Percentiles rank a stretch among this genome's conserved stretches.
phyloP scores from a whole-genome alignment of 1,140 invertebrate species.

The Planococcus citri region DNA sequence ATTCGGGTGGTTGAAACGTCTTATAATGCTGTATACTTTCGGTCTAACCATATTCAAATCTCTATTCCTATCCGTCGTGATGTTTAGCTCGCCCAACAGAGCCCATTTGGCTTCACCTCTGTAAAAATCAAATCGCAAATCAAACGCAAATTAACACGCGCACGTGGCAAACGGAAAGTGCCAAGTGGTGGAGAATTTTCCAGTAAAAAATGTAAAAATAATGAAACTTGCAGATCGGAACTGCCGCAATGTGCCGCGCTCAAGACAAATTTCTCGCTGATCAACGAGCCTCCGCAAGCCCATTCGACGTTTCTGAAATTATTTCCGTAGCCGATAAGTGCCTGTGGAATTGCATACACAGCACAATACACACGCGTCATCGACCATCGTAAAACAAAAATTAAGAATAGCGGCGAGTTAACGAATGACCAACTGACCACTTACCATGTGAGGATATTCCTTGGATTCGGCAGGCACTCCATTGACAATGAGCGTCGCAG shows the following conservation, averaged over 20 bases:
- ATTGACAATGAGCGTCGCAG: slow-evolving; percentile 32
- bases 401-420: background rate
- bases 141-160: background rate
- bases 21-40: slow-evolving; percentile 25
- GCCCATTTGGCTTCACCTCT: slow-evolving; percentile 26
- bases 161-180: background rate
- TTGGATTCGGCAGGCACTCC: slow-evolving; percentile 34
- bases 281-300: slow-evolving; percentile 38
- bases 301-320: slow-evolving; percentile 14
- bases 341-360: slow-evolving; percentile 25
- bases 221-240: slow-evolving; percentile 24
- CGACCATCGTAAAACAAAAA: background rate
- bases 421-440: slow-evolving; percentile 1
- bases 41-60: slow-evolving; percentile 22
- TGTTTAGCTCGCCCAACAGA: slow-evolving; percentile 30
- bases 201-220: background rate
- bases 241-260: slow-evolving; percentile 39
- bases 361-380: too few species aligned
- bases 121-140: slow-evolving; percentile 14
- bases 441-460: slow-evolving; percentile 47
- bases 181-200: background rate
- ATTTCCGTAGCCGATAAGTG: slow-evolving; percentile 28
- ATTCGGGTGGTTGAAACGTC: slow-evolving; percentile 34
- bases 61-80: slow-evolving; percentile 26
- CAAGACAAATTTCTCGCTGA: slow-evolving; percentile 37